Evolutionary conservation across 2,888 invertebrate genomes (phyloP).

Genomic region (Caenorhabditis parvicauda): DNA sequence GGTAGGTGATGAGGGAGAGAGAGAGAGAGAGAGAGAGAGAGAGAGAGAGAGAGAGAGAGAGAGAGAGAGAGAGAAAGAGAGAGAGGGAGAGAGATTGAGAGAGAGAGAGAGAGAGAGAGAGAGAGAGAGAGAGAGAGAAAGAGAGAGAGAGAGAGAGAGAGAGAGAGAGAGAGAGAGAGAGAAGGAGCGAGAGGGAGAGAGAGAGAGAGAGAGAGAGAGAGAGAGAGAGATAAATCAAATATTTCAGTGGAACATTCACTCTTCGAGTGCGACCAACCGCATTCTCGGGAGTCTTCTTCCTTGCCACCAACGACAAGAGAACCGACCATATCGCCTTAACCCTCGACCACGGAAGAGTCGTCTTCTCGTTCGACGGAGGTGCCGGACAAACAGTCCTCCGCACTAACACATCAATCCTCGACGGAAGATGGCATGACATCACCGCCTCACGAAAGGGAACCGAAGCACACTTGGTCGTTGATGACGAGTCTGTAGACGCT

Average conservation of each 20-base stretch:
- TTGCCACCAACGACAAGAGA: conserved; percentile 70
- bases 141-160: too few relatives aligned
- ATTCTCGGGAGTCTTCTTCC: conserved; percentile 80
- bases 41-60: background rate
- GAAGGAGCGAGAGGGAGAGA: too few relatives aligned
- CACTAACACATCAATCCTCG: conserved; percentile 44
- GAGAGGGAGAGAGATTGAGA: too few relatives aligned
- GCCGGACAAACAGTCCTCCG: conserved; percentile 66
- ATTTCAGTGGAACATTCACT: conserved; percentile 70
- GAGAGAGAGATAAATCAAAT: too few relatives aligned
- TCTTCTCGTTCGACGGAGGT: conserved; percentile 80
- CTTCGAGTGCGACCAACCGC: conserved; percentile 77
- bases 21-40: too few relatives aligned
- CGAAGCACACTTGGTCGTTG: conserved; percentile 61
- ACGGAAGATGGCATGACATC: conserved; percentile 60
- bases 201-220: too few relatives aligned
- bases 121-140: conserved; percentile 3
- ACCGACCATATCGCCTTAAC: conserved; percentile 83
- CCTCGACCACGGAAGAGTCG: conserved; percentile 80
- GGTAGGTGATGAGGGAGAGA: conserved; percentile 6
- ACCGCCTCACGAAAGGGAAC: conserved; percentile 51
- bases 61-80: conserved; percentile 5
- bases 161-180: too few relatives aligned
- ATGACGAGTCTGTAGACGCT: conserved; percentile 45
- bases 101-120: too few relatives aligned